These are phyloP conservation scores for Acleris literana DNA, from an alignment of 2,888 invertebrate genomes.

Conservation along the genomic window DNA sequence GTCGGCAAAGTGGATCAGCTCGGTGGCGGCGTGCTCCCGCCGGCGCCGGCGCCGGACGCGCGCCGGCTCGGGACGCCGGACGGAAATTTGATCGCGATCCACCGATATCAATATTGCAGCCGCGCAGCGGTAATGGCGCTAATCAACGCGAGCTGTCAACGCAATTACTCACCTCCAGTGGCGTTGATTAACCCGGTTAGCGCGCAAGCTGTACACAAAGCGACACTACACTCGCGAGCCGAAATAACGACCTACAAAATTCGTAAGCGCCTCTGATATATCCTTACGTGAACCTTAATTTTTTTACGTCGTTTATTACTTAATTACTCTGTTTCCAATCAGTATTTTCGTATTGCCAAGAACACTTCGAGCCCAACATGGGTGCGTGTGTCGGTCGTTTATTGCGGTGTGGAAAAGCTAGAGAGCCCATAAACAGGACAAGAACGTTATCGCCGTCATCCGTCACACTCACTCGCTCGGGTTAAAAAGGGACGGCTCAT, in stretches of 20 bases:
- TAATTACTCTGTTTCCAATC: no score
- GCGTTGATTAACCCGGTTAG: neutral
- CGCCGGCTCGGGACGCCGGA: constrained; percentile 8
- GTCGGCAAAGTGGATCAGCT: neutral
- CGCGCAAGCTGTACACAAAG: neutral
- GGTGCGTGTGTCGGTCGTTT: neutral
- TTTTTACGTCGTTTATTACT: no score
- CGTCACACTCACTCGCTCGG: neutral
- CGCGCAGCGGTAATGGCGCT: neutral
- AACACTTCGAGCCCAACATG: neutral
- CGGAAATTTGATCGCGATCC: constrained; percentile 19
- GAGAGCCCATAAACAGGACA: constrained; percentile 12
- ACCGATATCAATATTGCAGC: constrained; percentile 8
- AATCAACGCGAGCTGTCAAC: neutral
- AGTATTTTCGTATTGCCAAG: no score
- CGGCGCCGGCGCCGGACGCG: constrained; percentile 9
- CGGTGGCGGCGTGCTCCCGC: neutral
- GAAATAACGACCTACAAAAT: no score
- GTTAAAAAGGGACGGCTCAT: neutral
- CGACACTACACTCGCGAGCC: no score
- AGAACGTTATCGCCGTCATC: constrained; percentile 1
- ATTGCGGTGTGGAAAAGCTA: neutral
- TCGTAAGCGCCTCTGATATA: no score
- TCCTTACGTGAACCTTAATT: no score
- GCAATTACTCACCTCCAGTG: neutral